Evolutionary conservation across 2,888 invertebrate genomes (phyloP).

Genomic region (Labia minor): DNA sequence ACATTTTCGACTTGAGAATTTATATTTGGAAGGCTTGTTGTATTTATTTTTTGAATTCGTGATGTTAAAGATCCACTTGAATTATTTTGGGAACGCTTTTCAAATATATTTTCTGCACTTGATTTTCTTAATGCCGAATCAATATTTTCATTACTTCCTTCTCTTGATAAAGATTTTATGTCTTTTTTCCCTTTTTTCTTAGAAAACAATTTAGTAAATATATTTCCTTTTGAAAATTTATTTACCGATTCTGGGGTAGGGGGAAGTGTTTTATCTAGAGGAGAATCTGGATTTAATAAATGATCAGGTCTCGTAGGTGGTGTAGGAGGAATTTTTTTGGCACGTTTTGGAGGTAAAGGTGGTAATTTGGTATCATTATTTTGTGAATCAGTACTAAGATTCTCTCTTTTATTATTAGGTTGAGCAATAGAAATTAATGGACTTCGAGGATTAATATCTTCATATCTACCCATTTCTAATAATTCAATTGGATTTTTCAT

Average conservation of each 20-base stretch:
- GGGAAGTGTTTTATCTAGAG: conserved; percentile 21
- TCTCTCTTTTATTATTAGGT: conserved; percentile 21
- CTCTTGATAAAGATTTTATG: background rate
- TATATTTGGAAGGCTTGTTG: background rate
- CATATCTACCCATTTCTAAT: conserved; percentile 39
- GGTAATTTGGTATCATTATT: conserved; percentile 53
- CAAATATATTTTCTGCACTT: background rate
- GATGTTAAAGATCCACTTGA: background rate
- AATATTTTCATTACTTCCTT: conserved; percentile 19
- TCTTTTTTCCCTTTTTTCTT: conserved; percentile 41
- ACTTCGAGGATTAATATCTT: conserved; percentile 44
- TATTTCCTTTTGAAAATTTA: conserved; percentile 40
- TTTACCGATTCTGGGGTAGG: conserved; percentile 19
- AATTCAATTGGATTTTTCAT: conserved; percentile 70
- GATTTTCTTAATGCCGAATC: conserved; percentile 18
- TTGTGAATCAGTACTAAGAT: conserved; percentile 37
- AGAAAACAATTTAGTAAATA: conserved; percentile 54
- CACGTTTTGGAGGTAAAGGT: conserved; percentile 69
- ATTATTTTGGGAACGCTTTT: background rate
- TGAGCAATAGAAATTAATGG: conserved; percentile 18
- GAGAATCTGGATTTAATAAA: conserved; percentile 15
- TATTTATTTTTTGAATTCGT: background rate
- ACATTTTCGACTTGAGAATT: background rate
- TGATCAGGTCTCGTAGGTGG: conserved; percentile 27
- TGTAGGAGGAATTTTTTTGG: conserved; percentile 30